phyloP scores from a whole-genome alignment of 2,113 vertebrate species.

The Marcusenius ussheri region DNA sequence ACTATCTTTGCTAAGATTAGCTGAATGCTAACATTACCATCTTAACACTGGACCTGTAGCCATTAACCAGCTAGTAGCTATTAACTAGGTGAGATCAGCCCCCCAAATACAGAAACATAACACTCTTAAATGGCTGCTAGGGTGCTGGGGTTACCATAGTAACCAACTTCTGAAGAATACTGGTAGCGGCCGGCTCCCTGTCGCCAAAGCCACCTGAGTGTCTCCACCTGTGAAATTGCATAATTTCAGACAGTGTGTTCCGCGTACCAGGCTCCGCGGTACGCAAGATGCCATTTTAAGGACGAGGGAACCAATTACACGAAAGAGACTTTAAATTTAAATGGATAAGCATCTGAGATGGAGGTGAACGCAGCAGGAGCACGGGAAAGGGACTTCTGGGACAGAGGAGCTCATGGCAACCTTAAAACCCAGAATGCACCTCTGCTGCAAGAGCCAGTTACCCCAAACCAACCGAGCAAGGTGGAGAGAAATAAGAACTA shows the following conservation, averaged over 20 bases:
- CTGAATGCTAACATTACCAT: background rate
- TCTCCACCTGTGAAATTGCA: slow-evolving; percentile 1
- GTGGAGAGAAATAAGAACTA: background rate
- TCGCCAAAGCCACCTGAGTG: background rate
- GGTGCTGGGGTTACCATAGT: background rate
- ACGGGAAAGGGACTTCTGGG: background rate
- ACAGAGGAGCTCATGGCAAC: background rate
- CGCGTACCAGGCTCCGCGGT: background rate
- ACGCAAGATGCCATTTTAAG: background rate
- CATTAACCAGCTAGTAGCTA: background rate
- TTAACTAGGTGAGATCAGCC: background rate
- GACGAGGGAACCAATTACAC: background rate
- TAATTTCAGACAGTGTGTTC: background rate
- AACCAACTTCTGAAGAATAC: background rate
- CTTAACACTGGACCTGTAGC: background rate
- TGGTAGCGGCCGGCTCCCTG: background rate
- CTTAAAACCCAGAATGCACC: background rate
- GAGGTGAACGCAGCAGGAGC: background rate
- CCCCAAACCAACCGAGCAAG: background rate
- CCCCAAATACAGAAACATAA: background rate
- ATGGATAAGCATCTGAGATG: background rate
- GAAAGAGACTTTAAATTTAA: background rate
- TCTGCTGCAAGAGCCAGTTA: background rate
- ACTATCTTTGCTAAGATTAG: background rate
- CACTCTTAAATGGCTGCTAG: background rate